These are phyloP conservation scores for Chrysopa pallens DNA, from an alignment of 1,140 invertebrate species.

Conservation along the genomic window DNA sequence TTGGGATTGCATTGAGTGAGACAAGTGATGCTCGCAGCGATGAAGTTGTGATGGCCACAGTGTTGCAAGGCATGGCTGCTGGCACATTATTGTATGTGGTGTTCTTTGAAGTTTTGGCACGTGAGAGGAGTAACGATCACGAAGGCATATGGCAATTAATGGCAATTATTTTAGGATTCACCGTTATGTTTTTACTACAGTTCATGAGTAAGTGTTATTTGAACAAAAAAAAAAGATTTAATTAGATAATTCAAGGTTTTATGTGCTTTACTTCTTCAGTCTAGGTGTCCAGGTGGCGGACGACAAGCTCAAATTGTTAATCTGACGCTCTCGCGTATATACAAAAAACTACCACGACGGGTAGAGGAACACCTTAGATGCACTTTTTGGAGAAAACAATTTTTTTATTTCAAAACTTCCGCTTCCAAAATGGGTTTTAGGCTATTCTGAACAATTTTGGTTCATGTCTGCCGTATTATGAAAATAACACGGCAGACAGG, in stretches of 20 bases:
- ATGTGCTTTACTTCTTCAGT: slow-evolving; percentile 11
- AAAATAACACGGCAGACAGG: too few species aligned
- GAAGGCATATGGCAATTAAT: slow-evolving; percentile 49
- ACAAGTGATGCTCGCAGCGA: slow-evolving; percentile 32
- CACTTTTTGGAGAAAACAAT: too few species aligned
- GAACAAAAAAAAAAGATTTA: not conserved
- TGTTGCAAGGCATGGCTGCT: slow-evolving; percentile 68
- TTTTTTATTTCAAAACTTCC: too few species aligned
- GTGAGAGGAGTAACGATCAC: slow-evolving; percentile 46
- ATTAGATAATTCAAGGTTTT: slow-evolving; percentile 6
- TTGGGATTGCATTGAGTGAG: slow-evolving; percentile 43
- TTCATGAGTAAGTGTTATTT: slow-evolving; percentile 48
- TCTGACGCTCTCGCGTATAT: too few species aligned
- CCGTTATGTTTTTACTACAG: slow-evolving; percentile 58
- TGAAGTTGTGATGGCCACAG: slow-evolving; percentile 37
- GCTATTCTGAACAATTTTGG: too few species aligned
- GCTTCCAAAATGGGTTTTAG: too few species aligned
- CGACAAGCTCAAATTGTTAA: too few species aligned
- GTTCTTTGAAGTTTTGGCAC: slow-evolving; percentile 76
- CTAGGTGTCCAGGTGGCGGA: not conserved
- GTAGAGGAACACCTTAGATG: too few species aligned
- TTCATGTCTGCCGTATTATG: too few species aligned
- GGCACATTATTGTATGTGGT: slow-evolving; percentile 79
- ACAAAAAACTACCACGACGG: too few species aligned
- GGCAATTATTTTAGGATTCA: slow-evolving; percentile 53